Evolutionary conservation across 2,113 vertebrate species (phyloP), one percentile per base, ranked within the genome.

Genomic region (Synodontis membranacea): DNA sequence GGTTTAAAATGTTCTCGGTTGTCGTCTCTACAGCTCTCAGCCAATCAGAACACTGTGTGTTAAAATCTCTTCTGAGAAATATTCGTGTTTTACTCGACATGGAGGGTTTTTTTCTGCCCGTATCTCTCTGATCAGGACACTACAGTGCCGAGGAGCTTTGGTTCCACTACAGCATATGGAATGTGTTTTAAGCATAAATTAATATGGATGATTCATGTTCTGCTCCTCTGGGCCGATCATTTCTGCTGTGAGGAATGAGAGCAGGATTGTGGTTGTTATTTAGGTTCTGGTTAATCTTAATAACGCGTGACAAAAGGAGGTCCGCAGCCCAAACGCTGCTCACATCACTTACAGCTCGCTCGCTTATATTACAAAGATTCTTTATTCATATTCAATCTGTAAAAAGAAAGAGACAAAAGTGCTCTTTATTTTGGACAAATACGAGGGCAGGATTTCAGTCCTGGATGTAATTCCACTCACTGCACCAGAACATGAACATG

Each of bases 151-250:
- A 44, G 72, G 79, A 80, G 88, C 85, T 91, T 84, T 60, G 39
- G 87, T 85, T 90, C 84, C 89, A 84, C 86, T 84, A n/a, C 72
- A 84, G 86, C 88, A 88, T 89, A 88, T 89, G 87, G 88, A 87
- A 88, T 83, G 87, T 87, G 87, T 89, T 90, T 90, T 79, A 86
- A 87, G 80, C 88, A 87, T 89, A 70, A 87, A 87, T 90, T 91
- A 86, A 90, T 88, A 87, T 87, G 84, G 75, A 80, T 88, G 88
- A 90, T 86, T 74, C 78, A 88, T 90, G 86, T 37, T 42, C 58
- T 25, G 68, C 84, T 87, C 34, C 83, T 70, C 48, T 39, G 82
- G 86, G 83, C 66, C 66, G 39, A 75, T 85, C 14, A 60, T 82
- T 46, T 75, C 34, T 60, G 50, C 28, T 21, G 70, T 76, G 70